Percentiles rank a stretch among this genome's conserved stretches.
Evolutionary conservation across 2,797 vertebrate genomes (phyloP).

Genomic region (Threskiornis aethiopicus): DNA sequence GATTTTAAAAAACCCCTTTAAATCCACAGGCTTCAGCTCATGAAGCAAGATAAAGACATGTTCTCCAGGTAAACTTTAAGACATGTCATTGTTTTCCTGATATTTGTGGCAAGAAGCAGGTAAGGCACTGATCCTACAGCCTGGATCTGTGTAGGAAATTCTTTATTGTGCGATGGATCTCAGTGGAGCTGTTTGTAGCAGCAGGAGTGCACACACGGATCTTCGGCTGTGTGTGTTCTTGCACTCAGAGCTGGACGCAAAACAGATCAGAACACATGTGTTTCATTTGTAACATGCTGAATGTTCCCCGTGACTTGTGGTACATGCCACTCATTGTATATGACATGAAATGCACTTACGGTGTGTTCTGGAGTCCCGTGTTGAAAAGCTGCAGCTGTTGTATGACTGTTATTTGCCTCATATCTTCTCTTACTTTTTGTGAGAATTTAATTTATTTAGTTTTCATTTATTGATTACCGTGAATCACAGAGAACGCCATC

Average conservation of each 20-base stretch:
- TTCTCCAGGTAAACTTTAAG: background rate
- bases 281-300: background rate
- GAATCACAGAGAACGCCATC: background rate
- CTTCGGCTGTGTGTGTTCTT: rapidly evolving
- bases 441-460: background rate
- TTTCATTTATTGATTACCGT: background rate
- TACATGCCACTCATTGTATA: rapidly evolving
- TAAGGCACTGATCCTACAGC: background rate
- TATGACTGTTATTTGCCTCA: background rate
- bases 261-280: background rate
- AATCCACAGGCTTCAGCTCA: background rate
- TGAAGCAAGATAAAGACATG: background rate
- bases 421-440: background rate
- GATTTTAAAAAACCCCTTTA: background rate
- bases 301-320: background rate
- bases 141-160: background rate
- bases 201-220: rapidly evolving
- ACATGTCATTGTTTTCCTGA: background rate
- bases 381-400: background rate
- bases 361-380: background rate
- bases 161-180: rapidly evolving
- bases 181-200: background rate
- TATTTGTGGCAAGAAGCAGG: background rate
- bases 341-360: rapidly evolving
- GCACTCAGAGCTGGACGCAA: background rate